A percentile compares a stretch with the other conserved stretches of the same genome.
These are phyloP conservation scores for Melanotaenia maccullochi DNA, from an alignment of 2,797 vertebrate genomes.

Conservation along the genomic window DNA sequence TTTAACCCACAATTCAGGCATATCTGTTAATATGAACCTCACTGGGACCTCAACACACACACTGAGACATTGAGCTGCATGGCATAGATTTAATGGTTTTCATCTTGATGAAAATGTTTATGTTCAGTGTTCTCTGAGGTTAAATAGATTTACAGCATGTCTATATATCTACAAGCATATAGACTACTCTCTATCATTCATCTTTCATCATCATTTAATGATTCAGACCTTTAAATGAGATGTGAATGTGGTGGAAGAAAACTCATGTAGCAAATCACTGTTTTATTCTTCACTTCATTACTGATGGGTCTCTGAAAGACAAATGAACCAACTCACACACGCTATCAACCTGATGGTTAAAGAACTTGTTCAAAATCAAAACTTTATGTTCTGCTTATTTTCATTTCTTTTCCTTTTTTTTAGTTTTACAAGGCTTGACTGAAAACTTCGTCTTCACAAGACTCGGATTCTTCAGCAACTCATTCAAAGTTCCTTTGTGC, in stretches of 20 bases:
- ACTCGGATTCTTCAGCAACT: slow-evolving; percentile 16
- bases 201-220: background rate
- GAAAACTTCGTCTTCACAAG: slow-evolving; percentile 1
- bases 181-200: background rate
- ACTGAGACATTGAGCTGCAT: background rate
- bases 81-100: too few relatives aligned
- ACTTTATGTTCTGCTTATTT: background rate
- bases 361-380: background rate
- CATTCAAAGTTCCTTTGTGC: slow-evolving; percentile 10
- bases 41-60: background rate
- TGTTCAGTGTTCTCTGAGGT: too few relatives aligned
- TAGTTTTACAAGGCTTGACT: slow-evolving; percentile 4
- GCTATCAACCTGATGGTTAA: background rate
- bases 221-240: background rate
- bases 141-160: too few relatives aligned
- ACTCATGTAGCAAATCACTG: too few relatives aligned
- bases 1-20: too few relatives aligned
- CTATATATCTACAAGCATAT: too few relatives aligned
- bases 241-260: background rate
- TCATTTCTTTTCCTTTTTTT: background rate
- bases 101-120: too few relatives aligned
- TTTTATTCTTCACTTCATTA: background rate
- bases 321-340: background rate
- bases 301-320: background rate
- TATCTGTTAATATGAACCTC: too few relatives aligned